Evolutionary conservation across 1,140 invertebrate genomes (phyloP).

Genomic region (Mya arenaria): DNA sequence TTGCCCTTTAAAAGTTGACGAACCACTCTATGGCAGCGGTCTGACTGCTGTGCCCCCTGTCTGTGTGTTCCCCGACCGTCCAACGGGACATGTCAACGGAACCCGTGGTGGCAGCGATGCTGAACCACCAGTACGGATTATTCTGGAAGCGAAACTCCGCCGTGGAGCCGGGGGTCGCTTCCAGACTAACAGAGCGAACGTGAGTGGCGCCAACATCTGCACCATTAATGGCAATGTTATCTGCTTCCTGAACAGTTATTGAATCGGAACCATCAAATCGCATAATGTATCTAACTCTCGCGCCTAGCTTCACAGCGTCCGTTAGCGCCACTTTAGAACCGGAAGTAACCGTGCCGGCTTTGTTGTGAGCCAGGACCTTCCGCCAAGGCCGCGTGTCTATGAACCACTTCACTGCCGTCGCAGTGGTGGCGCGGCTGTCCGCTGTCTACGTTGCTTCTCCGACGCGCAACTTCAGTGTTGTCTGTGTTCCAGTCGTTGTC

Average conservation of each 20-base stretch:
- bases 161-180: not conserved
- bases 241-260: not conserved
- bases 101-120: conserved; percentile 9
- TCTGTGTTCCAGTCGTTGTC: not conserved
- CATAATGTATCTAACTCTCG: not conserved
- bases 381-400: not conserved
- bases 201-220: conserved; percentile 3
- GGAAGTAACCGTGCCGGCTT: not conserved
- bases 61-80: conserved; percentile 15
- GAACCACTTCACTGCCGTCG: not conserved
- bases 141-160: not conserved
- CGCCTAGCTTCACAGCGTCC: not conserved
- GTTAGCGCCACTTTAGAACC: not conserved
- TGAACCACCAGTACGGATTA: conserved; percentile 24
- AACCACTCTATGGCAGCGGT: not conserved
- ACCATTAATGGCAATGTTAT: conserved; percentile 6
- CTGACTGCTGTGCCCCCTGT: not conserved
- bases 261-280: not conserved
- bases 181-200: conserved; percentile 3
- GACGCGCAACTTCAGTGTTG: not conserved
- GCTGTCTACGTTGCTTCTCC: not conserved
- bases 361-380: not conserved
- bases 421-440: not conserved
- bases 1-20: too few species aligned
- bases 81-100: conserved; percentile 17